A percentile compares a stretch with the other conserved stretches of the same genome.
These are phyloP conservation scores for Neopelma chrysocephalum DNA, from an alignment of 2,797 vertebrate genomes.

Conservation along the genomic window DNA sequence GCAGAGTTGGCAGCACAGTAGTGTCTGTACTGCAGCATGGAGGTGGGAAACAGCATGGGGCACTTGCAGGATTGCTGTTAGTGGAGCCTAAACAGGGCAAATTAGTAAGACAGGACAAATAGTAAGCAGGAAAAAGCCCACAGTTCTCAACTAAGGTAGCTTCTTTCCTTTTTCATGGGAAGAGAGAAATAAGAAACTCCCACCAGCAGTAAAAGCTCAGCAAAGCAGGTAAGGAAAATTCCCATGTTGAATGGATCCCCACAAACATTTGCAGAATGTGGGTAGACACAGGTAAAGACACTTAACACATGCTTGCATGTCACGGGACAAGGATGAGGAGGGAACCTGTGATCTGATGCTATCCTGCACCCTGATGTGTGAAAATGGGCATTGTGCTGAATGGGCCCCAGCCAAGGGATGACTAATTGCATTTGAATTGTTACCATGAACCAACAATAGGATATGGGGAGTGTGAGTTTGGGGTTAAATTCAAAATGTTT, in stretches of 20 bases:
- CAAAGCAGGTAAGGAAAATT: not conserved
- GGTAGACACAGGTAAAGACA: not conserved
- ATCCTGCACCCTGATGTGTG: not conserved
- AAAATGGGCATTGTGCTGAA: not conserved
- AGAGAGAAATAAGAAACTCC: not conserved
- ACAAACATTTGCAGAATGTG: not conserved
- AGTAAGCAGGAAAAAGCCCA: not conserved
- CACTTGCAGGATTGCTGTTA: not conserved
- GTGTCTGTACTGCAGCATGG: not conserved
- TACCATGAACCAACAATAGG: not conserved
- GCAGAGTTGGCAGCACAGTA: not conserved
- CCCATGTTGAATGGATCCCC: not conserved
- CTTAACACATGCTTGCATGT: not conserved
- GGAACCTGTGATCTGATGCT: not conserved
- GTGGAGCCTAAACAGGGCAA: not conserved
- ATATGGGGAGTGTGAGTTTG: not conserved
- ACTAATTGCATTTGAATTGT: not conserved
- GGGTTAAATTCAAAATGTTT: not conserved
- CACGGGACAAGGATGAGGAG: fast-evolving
- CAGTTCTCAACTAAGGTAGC: not conserved
- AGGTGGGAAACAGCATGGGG: not conserved
- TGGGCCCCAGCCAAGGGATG: not conserved
- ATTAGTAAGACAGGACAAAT: not conserved
- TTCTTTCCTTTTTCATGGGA: not conserved
- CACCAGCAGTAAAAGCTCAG: not conserved